Evolutionary conservation across 2,797 vertebrate genomes (phyloP), one percentile per base, ranked within the genome.

Genomic region (Gallinago stenura): DNA sequence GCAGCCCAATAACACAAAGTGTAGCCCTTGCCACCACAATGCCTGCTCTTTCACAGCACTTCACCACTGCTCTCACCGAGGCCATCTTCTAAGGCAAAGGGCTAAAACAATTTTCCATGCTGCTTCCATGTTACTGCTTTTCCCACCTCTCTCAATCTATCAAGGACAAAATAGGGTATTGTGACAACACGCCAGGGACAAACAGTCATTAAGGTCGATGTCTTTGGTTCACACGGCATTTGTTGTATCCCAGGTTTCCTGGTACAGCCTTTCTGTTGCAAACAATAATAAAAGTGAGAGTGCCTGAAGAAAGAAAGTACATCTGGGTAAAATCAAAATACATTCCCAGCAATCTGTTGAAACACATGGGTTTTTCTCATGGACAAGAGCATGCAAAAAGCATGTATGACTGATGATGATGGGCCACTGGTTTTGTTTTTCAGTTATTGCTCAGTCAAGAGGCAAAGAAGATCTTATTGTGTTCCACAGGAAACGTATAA

Each of bases 141-240:
- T 89, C 94, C 93, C 91, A 85, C 62, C 83, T 94, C 89, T 93
- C 79, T 70, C 66, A 60, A 64, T 28, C 75, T 39, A 43, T 50
- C 93, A 84, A 82, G 85, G 78, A 60, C 66, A 89, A 83, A 90
- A 86, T 0, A 0, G n/a, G 24, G 43, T 21, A 57, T 5, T 57
- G 73, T 11, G 57, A 65, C 53, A 77, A 35, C 39, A 39, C 1
- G 3, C 16, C 43, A 30, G 58, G 30, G 28, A 87, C 30, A 51
- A 65, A 58, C 20, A 71, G 33, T 5, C 12, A 1, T n/a, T n/a
- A 37, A 69, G 43, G 80, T 18, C 43, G 7, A 26, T 16, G n/a
- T 18, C 51, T 53, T 50, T 12, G 43, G 28, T 51, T 91, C 89
- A 72, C 57, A 56, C 2, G 0, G 53, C 45, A 60, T 37, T 90